Evolutionary conservation across 2,113 vertebrate species (phyloP), one percentile per base, ranked within the genome.

Genomic region (Xyliphius kryptos): DNA sequence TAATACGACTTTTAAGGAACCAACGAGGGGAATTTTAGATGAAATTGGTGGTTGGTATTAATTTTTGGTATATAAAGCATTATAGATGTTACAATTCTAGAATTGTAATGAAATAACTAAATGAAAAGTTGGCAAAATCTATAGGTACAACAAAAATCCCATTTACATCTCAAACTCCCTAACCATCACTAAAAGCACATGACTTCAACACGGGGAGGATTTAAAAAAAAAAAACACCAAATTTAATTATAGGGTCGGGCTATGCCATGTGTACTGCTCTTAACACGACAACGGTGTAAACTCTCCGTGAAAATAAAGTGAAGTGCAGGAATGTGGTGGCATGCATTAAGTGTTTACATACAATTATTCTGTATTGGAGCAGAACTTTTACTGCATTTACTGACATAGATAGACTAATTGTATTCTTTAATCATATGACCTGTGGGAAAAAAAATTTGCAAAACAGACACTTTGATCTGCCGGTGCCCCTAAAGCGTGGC

Each of bases 151-250:
- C 49, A 50, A 71, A 51, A 21, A n/a, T 56, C 55, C 60, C 58
- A 59, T 50, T 21, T 26, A 32, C 32, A 66, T 74, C 68, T 38
- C 56, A 65, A 61, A 63, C 66, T 74, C 63, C 58, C 66, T 65
- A 49, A 56, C 44, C 56, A 43, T 67, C 54, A 56, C 56, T 41
- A 14, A 51, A 22, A 37, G 16, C 20, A 67, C 56, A 36, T 20
- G 60, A 54, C 63, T 70, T 61, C 58, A 64, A 69, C 36, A 49
- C 14, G 52, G 52, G 53, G 59, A 56, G 63, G 69, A 67, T 56
- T 65, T 49, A 55, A 69, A 76, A 74, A 74, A 57, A 49, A 63
- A 72, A 68, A 74, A n/a, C n/a, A n/a, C n/a, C n/a, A 32, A 49
- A 49, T 57, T 58, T 14, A 52, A 66, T 74, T 72, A 74, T 53